Conservation (phyloP, 2,797 vertebrate species). For the Sitta carolinensis region DNA sequence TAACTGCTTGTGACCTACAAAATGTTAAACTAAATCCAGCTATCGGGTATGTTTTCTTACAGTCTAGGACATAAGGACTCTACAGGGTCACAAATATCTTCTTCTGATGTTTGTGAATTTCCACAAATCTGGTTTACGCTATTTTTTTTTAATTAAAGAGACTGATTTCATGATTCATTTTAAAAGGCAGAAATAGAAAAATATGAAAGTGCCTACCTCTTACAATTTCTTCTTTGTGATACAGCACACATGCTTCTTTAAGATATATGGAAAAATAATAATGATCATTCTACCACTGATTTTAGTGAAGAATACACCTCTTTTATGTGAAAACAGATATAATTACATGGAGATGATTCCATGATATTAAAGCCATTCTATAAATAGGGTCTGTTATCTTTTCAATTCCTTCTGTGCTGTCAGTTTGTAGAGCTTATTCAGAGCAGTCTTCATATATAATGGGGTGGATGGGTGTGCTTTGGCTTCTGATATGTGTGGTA, state of each 20-base stretch:
- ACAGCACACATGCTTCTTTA: neutral
- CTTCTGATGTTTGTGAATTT: neutral
- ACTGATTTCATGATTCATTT: neutral
- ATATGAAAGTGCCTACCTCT: neutral
- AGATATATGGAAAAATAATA: neutral
- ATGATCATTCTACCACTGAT: neutral
- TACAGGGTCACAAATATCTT: neutral
- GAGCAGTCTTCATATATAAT: neutral
- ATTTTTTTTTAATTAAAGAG: neutral
- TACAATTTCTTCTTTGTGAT: neutral
- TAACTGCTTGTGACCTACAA: neutral
- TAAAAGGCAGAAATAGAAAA: neutral
- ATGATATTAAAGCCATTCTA: neutral
- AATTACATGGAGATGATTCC: neutral
- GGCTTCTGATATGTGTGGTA: neutral
- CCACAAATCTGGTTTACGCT: neutral
- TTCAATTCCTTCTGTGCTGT: neutral
- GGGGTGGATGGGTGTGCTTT: neutral
- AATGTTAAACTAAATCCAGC: slow-evolving; percentile 13
- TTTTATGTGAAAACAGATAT: neutral
- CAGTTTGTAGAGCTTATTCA: neutral
- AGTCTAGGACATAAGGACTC: neutral
- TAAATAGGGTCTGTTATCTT: neutral
- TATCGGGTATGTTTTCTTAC: neutral
- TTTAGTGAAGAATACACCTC: neutral